phyloP scores from a whole-genome alignment of 2,888 invertebrate species.

The Ptychoptera contaminata region DNA sequence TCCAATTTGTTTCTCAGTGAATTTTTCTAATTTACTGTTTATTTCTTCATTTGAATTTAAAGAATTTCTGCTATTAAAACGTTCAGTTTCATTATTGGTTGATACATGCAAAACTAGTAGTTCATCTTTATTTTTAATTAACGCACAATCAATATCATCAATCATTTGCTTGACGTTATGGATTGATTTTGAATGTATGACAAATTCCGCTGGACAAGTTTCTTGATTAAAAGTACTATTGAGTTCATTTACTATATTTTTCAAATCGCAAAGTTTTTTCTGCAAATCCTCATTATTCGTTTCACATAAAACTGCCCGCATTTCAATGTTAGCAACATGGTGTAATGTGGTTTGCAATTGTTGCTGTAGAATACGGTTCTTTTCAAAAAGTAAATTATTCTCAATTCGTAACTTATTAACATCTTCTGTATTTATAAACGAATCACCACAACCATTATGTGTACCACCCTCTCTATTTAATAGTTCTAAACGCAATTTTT shows the following conservation, averaged over 20 bases:
- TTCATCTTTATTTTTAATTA: conserved; percentile 38
- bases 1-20: conserved; percentile 34
- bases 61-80: conserved; percentile 23
- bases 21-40: conserved; percentile 17
- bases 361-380: conserved; percentile 44
- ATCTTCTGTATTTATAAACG: not conserved
- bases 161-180: conserved; percentile 34
- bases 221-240: conserved; percentile 27
- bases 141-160: conserved; percentile 38
- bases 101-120: conserved; percentile 15
- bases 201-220: conserved; percentile 22
- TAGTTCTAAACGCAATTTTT: conserved; percentile 49
- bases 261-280: conserved; percentile 39
- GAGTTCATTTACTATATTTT: conserved; percentile 40
- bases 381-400: conserved; percentile 35
- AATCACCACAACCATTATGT: not conserved
- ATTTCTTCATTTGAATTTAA: not conserved
- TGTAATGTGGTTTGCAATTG: conserved; percentile 47
- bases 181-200: conserved; percentile 25
- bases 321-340: conserved; percentile 55
- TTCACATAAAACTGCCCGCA: conserved; percentile 53
- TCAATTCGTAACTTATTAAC: not conserved
- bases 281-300: conserved; percentile 50
- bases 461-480: conserved; percentile 17
- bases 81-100: conserved; percentile 9